Conservation (phyloP, 2,888 invertebrate genomes). For the Tenthredo amoena region DNA sequence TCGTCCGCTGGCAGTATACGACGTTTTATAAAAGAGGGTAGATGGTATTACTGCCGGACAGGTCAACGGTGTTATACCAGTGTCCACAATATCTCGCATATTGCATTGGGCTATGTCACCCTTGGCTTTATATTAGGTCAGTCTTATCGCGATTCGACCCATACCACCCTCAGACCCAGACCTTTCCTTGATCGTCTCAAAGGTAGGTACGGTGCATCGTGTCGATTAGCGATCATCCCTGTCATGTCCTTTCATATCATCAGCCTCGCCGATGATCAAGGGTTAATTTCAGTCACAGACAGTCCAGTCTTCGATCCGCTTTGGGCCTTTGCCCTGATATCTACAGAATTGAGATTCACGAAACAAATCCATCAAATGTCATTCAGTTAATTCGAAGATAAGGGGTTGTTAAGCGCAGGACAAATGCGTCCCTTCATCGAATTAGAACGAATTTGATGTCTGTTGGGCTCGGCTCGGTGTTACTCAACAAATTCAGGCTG, state of each 20-base stretch:
- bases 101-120: constrained; percentile 45
- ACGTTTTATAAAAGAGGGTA: constrained; percentile 50
- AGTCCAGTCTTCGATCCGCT: neutral
- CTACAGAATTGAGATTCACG: neutral
- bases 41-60: constrained; percentile 54
- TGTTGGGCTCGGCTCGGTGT: neutral
- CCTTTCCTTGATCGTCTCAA: neutral
- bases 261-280: neutral
- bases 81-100: constrained; percentile 54
- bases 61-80: constrained; percentile 51
- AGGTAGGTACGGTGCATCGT: neutral
- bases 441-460: neutral
- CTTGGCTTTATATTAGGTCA: constrained; percentile 48
- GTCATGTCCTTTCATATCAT: neutral
- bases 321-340: neutral
- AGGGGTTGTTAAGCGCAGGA: neutral
- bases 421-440: neutral
- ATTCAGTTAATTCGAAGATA: neutral
- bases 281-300: neutral
- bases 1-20: constrained; percentile 40
- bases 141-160: neutral
- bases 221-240: neutral
- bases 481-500: neutral
- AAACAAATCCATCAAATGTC: neutral
- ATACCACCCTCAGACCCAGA: neutral